Evolutionary conservation across 1,140 invertebrate species (phyloP).

Genomic region (Mizuhopecten yessoensis): DNA sequence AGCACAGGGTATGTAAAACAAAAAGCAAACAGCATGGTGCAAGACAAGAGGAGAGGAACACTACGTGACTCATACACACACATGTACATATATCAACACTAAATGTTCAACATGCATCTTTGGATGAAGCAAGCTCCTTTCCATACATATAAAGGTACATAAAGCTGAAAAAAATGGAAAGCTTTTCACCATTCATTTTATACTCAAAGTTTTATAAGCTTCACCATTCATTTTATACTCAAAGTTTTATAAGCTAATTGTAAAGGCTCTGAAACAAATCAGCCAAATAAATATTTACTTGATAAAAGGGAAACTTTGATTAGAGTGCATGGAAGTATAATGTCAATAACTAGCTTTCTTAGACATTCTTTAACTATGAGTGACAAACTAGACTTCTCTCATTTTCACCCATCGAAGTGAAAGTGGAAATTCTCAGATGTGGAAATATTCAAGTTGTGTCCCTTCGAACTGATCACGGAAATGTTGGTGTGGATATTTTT

Average conservation of each 20-base stretch:
- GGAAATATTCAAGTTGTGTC: too few relatives aligned
- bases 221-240: too few relatives aligned
- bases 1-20: slow-evolving; percentile 56
- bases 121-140: background rate
- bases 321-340: too few relatives aligned
- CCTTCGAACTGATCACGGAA: too few relatives aligned
- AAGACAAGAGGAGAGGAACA: slow-evolving; percentile 55
- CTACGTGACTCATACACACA: slow-evolving; percentile 37
- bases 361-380: too few relatives aligned
- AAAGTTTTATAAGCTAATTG: background rate
- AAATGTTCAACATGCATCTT: background rate
- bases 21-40: slow-evolving; percentile 59
- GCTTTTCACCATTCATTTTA: background rate
- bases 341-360: background rate
- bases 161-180: background rate
- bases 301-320: too few relatives aligned
- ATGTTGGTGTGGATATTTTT: too few relatives aligned
- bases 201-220: too few relatives aligned
- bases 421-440: too few relatives aligned
- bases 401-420: too few relatives aligned
- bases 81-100: background rate
- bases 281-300: background rate
- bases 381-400: too few relatives aligned
- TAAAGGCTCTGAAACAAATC: background rate
- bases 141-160: background rate